These are phyloP conservation scores for Leptobrachium leishanense DNA, from an alignment of 2,113 vertebrate species.

Conservation along the genomic window DNA sequence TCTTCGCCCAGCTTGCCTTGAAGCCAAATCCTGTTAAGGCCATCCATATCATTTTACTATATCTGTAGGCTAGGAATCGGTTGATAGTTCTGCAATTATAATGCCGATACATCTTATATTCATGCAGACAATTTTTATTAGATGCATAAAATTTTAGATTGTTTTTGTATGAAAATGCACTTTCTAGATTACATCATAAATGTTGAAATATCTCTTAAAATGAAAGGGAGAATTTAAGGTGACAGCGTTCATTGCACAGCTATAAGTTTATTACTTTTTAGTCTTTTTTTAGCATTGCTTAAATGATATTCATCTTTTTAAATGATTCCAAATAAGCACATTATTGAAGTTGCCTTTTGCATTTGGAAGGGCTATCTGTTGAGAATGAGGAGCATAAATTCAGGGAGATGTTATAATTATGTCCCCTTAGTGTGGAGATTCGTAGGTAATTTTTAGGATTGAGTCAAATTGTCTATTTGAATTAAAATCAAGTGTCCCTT, in stretches of 20 bases:
- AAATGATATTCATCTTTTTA: slow-evolving; percentile 39
- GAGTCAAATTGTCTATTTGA: too few species aligned
- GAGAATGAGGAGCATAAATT: background rate
- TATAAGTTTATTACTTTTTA: background rate
- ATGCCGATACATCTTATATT: slow-evolving; percentile 49
- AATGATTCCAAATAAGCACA: slow-evolving; percentile 24
- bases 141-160: slow-evolving; percentile 51
- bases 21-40: slow-evolving; percentile 26
- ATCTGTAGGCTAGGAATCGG: slow-evolving; percentile 45
- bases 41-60: slow-evolving; percentile 26
- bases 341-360: slow-evolving; percentile 20
- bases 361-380: slow-evolving; percentile 26
- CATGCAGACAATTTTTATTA: slow-evolving; percentile 49
- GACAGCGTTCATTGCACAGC: slow-evolving; percentile 16
- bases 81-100: slow-evolving; percentile 51
- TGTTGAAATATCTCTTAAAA: slow-evolving; percentile 49
- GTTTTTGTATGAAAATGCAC: slow-evolving; percentile 51
- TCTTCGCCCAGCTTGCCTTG: slow-evolving; percentile 22
- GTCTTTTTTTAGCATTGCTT: slow-evolving; percentile 33
- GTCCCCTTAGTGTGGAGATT: too few species aligned
- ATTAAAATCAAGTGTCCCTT: too few species aligned
- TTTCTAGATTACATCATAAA: slow-evolving; percentile 51
- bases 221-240: slow-evolving; percentile 47
- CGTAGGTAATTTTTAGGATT: too few species aligned
- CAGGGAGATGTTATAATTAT: too few species aligned